A percentile compares a stretch with the other conserved stretches of the same genome.
Conservation (phyloP, 2,797 vertebrate species). For the Staurois parvus region DNA sequence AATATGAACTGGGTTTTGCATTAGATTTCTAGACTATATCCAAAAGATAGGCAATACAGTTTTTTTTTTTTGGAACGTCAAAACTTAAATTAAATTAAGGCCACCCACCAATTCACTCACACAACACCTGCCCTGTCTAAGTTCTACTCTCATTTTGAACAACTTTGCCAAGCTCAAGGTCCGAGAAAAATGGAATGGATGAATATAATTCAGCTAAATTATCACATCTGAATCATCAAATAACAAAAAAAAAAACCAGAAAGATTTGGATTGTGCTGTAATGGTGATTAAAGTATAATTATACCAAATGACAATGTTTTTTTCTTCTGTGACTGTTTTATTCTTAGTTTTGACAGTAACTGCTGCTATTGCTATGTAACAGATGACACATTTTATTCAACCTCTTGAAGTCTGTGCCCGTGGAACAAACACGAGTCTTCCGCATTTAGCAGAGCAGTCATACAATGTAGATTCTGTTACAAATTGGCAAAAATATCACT, state of each 20-base stretch:
- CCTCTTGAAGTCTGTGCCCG: constrained; percentile 48
- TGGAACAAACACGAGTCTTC: constrained; percentile 51
- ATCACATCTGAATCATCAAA: too few relatives aligned
- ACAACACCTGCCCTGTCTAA: too few relatives aligned
- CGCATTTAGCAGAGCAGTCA: constrained; percentile 57
- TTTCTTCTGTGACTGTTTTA: constrained; percentile 40
- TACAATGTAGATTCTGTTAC: constrained; percentile 62
- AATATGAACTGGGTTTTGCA: too few relatives aligned
- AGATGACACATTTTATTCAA: constrained; percentile 55
- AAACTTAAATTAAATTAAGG: too few relatives aligned
- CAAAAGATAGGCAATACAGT: too few relatives aligned
- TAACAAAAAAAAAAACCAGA: neutral
- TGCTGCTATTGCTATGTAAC: constrained; percentile 53
- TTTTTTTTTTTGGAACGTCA: too few relatives aligned
- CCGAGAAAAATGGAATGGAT: too few relatives aligned
- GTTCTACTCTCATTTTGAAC: too few relatives aligned
- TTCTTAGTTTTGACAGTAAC: constrained; percentile 52
- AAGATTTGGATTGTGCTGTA: constrained; percentile 17
- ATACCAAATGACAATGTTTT: constrained; percentile 22
- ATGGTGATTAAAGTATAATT: constrained; percentile 40
- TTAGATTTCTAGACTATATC: too few relatives aligned
- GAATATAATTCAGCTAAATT: too few relatives aligned
- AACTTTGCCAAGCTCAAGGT: too few relatives aligned
- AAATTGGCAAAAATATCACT: constrained; percentile 67
- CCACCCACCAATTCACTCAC: too few relatives aligned